A percentile compares a stretch with the other conserved stretches of the same genome.
Conservation (phyloP, 2,888 invertebrate genomes). For the Melieria picta region DNA sequence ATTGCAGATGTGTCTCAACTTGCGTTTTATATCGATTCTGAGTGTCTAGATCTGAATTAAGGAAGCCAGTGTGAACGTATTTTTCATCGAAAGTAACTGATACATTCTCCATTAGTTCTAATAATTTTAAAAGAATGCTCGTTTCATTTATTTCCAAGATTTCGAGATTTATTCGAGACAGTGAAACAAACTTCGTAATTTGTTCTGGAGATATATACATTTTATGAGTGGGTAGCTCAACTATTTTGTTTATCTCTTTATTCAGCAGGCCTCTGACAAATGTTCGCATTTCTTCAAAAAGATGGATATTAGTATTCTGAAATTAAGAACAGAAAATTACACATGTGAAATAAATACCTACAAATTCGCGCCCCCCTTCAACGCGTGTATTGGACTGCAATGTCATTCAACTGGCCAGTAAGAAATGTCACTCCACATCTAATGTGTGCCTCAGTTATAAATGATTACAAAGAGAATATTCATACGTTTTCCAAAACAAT, state of each 20-base stretch:
- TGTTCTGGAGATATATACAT: constrained; percentile 3
- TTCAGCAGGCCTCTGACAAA: constrained; percentile 4
- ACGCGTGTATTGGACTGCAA: no score
- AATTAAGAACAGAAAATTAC: neutral
- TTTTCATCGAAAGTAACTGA: neutral
- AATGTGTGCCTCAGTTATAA: no score
- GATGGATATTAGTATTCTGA: constrained; percentile 11
- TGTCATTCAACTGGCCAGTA: no score
- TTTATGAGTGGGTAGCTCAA: constrained; percentile 12
- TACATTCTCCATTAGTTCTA: constrained; percentile 16
- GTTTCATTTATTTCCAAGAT: constrained; percentile 8
- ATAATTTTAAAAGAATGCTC: constrained; percentile 6
- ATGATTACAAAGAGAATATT: no score
- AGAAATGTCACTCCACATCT: no score
- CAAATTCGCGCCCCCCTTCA: no score
- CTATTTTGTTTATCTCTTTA: constrained; percentile 21
- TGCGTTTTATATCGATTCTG: constrained; percentile 14
- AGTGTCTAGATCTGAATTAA: neutral
- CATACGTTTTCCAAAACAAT: no score
- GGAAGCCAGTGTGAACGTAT: neutral
- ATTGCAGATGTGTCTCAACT: neutral
- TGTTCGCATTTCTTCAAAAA: constrained; percentile 4
- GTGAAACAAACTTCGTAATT: constrained; percentile 13
- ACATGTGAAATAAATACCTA: no score
- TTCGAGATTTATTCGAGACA: constrained; percentile 7